These are phyloP conservation scores for Cossypha dichroa DNA, from an alignment of 2,797 vertebrate genomes.

Conservation along the genomic window DNA sequence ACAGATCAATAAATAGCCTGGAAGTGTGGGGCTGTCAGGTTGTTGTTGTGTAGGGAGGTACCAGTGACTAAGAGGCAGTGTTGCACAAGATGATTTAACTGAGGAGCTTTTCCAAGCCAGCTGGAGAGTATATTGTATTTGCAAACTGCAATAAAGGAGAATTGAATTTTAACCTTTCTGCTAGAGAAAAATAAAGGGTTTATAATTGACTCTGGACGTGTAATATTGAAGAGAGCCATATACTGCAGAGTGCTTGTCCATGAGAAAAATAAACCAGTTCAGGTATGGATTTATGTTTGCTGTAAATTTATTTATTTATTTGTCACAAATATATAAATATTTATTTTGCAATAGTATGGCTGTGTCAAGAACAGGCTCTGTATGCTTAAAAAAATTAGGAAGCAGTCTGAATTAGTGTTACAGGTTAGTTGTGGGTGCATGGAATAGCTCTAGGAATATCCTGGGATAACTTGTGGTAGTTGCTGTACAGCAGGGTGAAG, in stretches of 20 bases:
- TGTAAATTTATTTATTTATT: neutral
- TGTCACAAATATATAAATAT: neutral
- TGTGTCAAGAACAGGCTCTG: neutral
- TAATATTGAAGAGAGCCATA: neutral
- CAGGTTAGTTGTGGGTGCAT: neutral
- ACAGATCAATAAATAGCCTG: neutral
- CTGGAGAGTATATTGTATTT: slow-evolving; percentile 15
- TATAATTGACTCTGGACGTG: neutral
- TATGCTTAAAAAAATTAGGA: neutral
- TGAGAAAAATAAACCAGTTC: neutral
- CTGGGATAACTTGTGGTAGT: neutral
- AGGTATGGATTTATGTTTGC: neutral
- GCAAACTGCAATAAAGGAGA: slow-evolving; percentile 36
- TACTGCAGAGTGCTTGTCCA: fast-evolving
- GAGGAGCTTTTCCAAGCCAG: slow-evolving; percentile 17
- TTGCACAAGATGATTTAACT: slow-evolving; percentile 32
- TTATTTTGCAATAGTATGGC: neutral
- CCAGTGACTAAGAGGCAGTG: neutral
- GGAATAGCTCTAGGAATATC: neutral
- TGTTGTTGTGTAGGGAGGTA: neutral
- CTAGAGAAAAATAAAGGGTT: neutral
- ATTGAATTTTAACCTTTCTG: slow-evolving; percentile 45
- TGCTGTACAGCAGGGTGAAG: neutral
- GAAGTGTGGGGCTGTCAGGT: neutral
- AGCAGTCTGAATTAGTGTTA: neutral